Percentiles rank a stretch among this genome's conserved stretches.
These are phyloP conservation scores for Macrotrachela quadricornifera DNA, from an alignment of 1,140 invertebrate species.

Conservation along the genomic window DNA sequence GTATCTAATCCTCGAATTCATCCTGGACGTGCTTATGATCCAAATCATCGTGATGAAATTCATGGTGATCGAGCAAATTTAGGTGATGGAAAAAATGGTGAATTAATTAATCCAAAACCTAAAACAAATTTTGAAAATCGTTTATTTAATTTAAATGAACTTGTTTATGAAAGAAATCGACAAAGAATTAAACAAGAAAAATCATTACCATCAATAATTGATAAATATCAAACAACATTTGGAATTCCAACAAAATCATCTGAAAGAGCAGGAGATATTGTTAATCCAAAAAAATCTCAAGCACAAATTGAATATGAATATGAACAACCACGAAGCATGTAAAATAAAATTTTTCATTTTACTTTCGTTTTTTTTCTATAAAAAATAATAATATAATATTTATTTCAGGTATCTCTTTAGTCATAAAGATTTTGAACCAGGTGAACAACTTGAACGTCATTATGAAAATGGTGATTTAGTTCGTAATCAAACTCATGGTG, in stretches of 20 bases:
- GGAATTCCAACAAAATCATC: conserved; percentile 21
- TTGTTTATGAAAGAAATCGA: not conserved
- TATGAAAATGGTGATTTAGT: conserved; percentile 17
- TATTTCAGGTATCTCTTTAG: conserved; percentile 16
- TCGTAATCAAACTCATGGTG: conserved; percentile 16
- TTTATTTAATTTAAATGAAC: not conserved
- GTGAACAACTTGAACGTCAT: conserved; percentile 18
- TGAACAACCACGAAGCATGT: conserved; percentile 16
- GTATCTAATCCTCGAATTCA: conserved; percentile 22
- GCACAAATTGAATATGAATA: conserved; percentile 19
- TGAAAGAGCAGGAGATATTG: conserved; percentile 20
- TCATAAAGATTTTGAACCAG: conserved; percentile 21
- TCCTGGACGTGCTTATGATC: conserved; percentile 25
- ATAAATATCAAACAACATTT: conserved; percentile 20
- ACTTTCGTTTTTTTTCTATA: too few species aligned
- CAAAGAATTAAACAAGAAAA: conserved; percentile 16
- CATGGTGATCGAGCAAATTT: conserved; percentile 15
- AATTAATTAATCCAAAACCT: not conserved
- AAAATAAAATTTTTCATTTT: too few species aligned
- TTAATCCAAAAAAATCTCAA: conserved; percentile 25
- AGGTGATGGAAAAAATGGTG: not conserved
- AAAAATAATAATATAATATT: too few species aligned
- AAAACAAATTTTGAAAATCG: conserved; percentile 2
- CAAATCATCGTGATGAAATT: conserved; percentile 19
- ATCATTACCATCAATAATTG: conserved; percentile 17